phyloP scores from a whole-genome alignment of 1,140 invertebrate genomes.

The Gonioctena quinquepunctata region DNA sequence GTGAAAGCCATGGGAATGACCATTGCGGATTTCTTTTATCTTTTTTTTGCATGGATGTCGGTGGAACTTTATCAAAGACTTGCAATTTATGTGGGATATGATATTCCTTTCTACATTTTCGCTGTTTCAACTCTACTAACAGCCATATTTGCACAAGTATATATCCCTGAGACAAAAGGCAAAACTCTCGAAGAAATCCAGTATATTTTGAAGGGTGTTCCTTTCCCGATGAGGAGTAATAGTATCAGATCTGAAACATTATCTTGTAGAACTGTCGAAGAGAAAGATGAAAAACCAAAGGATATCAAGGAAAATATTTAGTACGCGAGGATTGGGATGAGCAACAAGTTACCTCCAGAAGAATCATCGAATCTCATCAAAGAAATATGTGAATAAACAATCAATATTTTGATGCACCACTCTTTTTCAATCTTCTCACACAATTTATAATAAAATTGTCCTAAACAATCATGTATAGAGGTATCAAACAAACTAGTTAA shows the following conservation, averaged over 20 bases:
- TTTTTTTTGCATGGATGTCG: constrained; percentile 63
- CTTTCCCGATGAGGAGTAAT: constrained; percentile 8
- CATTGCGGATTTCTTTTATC: constrained; percentile 41
- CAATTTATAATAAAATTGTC: too few relatives aligned
- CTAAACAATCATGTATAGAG: too few relatives aligned
- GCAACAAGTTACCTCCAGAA: background rate
- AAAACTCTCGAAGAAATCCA: constrained; percentile 75
- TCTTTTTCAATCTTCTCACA: too few relatives aligned
- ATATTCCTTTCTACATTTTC: constrained; percentile 71
- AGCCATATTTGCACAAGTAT: constrained; percentile 62
- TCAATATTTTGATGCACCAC: too few relatives aligned
- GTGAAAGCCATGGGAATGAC: constrained; percentile 58
- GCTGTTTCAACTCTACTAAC: constrained; percentile 63
- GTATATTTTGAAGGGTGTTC: constrained; percentile 42
- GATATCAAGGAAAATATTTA: background rate
- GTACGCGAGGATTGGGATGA: background rate
- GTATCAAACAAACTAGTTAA: too few relatives aligned
- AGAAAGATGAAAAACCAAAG: background rate
- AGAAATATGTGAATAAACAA: too few relatives aligned
- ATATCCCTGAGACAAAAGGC: constrained; percentile 79
- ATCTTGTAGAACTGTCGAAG: background rate
- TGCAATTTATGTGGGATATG: constrained; percentile 54
- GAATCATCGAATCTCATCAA: too few relatives aligned
- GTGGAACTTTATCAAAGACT: constrained; percentile 67
- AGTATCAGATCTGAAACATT: background rate